Evolutionary conservation across 2,888 invertebrate species (phyloP).

Genomic region (Andricus curvator): DNA sequence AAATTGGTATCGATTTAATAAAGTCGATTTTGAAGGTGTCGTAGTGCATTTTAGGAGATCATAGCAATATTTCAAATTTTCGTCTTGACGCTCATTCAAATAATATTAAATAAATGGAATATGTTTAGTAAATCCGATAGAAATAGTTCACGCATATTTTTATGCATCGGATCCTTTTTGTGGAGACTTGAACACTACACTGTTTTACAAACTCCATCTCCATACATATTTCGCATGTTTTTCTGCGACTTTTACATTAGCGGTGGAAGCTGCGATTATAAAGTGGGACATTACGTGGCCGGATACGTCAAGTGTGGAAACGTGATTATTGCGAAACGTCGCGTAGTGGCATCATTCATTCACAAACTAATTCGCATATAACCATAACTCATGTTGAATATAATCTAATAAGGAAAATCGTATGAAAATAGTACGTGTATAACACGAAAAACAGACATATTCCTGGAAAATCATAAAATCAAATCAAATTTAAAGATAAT

Average conservation of each 20-base stretch:
- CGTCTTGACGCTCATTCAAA: too few species aligned
- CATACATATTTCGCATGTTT: slow-evolving; percentile 14
- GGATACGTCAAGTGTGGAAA: slow-evolving; percentile 31
- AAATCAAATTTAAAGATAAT: neutral
- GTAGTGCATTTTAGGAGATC: too few species aligned
- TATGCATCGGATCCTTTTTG: neutral
- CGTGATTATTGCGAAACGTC: slow-evolving; percentile 24
- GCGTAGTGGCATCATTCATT: slow-evolving; percentile 22
- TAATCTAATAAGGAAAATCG: neutral
- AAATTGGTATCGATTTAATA: too few species aligned
- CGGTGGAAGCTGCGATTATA: slow-evolving; percentile 19
- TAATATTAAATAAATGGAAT: too few species aligned
- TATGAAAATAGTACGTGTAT: neutral
- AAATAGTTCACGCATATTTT: neutral
- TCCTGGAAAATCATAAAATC: neutral
- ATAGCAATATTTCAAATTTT: too few species aligned
- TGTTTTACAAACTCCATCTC: neutral
- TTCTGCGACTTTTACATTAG: slow-evolving; percentile 6
- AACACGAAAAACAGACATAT: neutral
- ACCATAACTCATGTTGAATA: neutral
- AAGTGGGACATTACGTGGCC: slow-evolving; percentile 35
- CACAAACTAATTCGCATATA: slow-evolving; percentile 9
- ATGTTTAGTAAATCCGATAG: neutral
- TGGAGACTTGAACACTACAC: too few species aligned
- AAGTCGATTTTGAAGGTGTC: too few species aligned